These are phyloP conservation scores for Penaeus indicus DNA, from an alignment of 1,140 invertebrate genomes.

Conservation along the genomic window DNA sequence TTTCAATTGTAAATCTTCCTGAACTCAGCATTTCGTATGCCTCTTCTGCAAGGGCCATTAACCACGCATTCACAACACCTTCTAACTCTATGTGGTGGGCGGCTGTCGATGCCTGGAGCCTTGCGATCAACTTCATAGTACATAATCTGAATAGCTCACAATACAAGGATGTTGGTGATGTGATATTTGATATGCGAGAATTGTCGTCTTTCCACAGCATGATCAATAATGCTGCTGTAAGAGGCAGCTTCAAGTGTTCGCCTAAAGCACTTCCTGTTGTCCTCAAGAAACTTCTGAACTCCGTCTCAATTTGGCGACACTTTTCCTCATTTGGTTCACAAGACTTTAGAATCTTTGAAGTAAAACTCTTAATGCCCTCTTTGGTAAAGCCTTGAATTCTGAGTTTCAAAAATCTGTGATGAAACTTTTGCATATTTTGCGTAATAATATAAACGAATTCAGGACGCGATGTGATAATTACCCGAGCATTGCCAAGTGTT, in stretches of 20 bases:
- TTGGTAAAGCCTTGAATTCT: conserved; percentile 37
- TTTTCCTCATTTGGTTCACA: conserved; percentile 2
- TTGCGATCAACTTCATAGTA: conserved; percentile 36
- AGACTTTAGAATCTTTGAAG: background rate
- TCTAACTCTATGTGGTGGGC: conserved; percentile 17
- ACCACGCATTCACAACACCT: conserved; percentile 28
- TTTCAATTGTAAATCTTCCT: background rate
- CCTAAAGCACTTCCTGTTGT: conserved; percentile 2
- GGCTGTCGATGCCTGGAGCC: background rate
- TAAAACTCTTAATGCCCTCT: conserved; percentile 28
- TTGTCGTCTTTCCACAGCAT: conserved; percentile 46
- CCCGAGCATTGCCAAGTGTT: conserved; percentile 9
- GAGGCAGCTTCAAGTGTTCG: conserved; percentile 43
- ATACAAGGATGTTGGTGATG: conserved; percentile 48
- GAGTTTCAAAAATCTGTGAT: conserved; percentile 32
- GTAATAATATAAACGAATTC: conserved; percentile 27
- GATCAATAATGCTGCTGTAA: conserved; percentile 40
- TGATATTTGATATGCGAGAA: conserved; percentile 29
- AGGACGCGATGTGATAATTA: conserved; percentile 44
- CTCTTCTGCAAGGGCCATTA: conserved; percentile 6
- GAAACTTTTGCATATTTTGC: background rate
- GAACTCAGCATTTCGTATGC: conserved; percentile 40
- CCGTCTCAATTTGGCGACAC: conserved; percentile 16
- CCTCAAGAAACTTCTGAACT: conserved; percentile 34
- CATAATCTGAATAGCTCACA: conserved; percentile 46